Percentiles rank a stretch among this genome's conserved stretches.
phyloP scores from a whole-genome alignment of 2,888 invertebrate genomes.

The Trimorus sp. region DNA sequence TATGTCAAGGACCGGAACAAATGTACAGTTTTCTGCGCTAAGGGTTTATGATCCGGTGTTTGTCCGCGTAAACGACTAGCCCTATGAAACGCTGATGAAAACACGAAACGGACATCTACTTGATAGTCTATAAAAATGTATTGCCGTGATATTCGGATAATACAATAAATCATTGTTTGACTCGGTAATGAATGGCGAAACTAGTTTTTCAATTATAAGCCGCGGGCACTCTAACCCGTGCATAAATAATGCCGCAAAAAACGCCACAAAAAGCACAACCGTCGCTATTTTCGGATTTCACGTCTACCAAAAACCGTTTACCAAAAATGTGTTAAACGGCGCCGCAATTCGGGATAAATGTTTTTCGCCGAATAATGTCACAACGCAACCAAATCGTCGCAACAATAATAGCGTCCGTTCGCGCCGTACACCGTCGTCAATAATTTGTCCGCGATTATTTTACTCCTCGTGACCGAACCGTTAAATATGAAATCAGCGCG shows the following conservation, averaged over 20 bases:
- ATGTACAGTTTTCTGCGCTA: conserved; percentile 14
- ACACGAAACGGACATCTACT: conserved; percentile 46
- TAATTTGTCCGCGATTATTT: conserved; percentile 21
- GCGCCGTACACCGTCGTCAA: conserved; percentile 6
- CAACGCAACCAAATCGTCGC: neutral
- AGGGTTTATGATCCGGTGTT: conserved; percentile 31
- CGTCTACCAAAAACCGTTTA: no score
- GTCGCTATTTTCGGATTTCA: no score
- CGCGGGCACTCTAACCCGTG: no score
- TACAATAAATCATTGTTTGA: conserved; percentile 46
- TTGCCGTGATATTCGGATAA: conserved; percentile 28
- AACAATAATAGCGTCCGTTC: neutral
- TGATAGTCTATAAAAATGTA: conserved; percentile 51
- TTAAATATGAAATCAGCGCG: conserved; percentile 29
- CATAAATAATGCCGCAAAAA: no score
- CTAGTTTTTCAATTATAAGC: conserved; percentile 34
- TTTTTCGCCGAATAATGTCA: neutral
- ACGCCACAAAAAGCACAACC: no score
- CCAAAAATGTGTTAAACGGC: no score
- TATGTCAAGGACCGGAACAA: neutral
- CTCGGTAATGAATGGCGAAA: conserved; percentile 32
- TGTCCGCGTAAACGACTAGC: conserved; percentile 23
- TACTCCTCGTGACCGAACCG: neutral
- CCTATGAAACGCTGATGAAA: conserved; percentile 42
- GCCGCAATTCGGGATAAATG: no score